Percentiles rank a stretch among this genome's conserved stretches.
Conservation (phyloP, 1,140 invertebrate species). For the Conus ventricosus region DNA sequence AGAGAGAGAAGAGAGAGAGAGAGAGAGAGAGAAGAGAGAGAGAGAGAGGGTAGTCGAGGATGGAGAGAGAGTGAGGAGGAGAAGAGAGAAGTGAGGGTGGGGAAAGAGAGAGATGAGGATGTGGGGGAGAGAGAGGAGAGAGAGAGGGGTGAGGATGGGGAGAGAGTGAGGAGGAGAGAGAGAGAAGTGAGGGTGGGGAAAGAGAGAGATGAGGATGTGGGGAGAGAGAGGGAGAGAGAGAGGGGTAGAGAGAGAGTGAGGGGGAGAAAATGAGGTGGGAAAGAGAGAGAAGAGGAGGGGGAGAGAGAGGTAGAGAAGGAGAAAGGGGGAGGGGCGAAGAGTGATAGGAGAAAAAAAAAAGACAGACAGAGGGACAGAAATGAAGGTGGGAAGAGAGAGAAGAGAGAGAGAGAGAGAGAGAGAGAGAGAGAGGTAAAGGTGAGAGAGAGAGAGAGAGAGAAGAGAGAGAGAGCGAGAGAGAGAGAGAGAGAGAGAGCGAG, state of each 20-base stretch:
- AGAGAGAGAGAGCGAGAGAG: too few relatives aligned
- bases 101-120: too few relatives aligned
- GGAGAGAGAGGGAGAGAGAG: background rate
- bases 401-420: too few relatives aligned
- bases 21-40: background rate
- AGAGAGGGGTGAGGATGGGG: background rate
- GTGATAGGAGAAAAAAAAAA: background rate
- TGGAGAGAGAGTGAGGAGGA: too few relatives aligned
- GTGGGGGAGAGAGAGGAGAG: background rate
- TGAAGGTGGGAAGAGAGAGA: background rate
- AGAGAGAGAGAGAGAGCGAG: too few relatives aligned
- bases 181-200: background rate
- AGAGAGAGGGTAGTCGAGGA: too few relatives aligned
- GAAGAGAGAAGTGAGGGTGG: background rate
- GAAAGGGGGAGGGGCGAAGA: background rate
- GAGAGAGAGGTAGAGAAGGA: background rate
- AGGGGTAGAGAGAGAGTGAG: background rate
- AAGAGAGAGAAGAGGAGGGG: background rate
- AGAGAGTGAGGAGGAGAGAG: background rate
- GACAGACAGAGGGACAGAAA: background rate
- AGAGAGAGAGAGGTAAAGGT: too few relatives aligned
- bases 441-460: too few relatives aligned
- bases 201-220: background rate
- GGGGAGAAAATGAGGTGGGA: background rate
- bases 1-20: background rate